phyloP scores from a whole-genome alignment of 37 sponge, comb jelly and placozoan species.

The Aphrocallistes beatrix region DNA sequence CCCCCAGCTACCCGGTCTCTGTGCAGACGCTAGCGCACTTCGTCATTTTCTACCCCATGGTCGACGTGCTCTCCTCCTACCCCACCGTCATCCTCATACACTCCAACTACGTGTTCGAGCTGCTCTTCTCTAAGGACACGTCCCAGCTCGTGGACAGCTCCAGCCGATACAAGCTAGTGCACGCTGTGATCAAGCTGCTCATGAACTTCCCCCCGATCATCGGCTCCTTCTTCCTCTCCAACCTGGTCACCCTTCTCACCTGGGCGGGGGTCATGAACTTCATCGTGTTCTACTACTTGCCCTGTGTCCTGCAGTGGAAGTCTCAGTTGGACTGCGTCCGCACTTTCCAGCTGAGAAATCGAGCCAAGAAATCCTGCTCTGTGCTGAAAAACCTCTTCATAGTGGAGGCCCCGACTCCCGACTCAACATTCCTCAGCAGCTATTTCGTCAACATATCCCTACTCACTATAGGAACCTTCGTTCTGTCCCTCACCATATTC shows the following conservation, averaged over 20 bases:
- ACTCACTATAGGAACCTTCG: background rate
- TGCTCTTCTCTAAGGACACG: background rate
- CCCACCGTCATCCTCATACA: background rate
- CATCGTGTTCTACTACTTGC: constrained; percentile 5
- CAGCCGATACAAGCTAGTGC: background rate
- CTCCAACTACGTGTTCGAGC: background rate
- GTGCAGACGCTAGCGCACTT: background rate
- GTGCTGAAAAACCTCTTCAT: background rate
- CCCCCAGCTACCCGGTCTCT: background rate
- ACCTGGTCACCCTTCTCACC: background rate
- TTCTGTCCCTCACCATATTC: background rate
- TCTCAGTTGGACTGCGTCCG: background rate
- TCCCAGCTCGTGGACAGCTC: background rate
- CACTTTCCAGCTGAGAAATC: background rate
- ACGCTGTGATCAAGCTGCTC: background rate
- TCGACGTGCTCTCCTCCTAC: background rate
- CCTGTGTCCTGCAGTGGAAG: constrained; percentile 3
- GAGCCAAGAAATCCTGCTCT: background rate
- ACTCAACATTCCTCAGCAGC: background rate
- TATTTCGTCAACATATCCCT: constrained; percentile 9
- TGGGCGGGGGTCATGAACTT: constrained; percentile 9
- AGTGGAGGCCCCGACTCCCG: background rate
- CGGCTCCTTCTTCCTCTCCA: constrained; percentile 1
- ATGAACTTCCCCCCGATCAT: background rate
- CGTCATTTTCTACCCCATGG: background rate